Conservation (phyloP, 2,113 vertebrate genomes). For the Lepidothrix coronata region DNA sequence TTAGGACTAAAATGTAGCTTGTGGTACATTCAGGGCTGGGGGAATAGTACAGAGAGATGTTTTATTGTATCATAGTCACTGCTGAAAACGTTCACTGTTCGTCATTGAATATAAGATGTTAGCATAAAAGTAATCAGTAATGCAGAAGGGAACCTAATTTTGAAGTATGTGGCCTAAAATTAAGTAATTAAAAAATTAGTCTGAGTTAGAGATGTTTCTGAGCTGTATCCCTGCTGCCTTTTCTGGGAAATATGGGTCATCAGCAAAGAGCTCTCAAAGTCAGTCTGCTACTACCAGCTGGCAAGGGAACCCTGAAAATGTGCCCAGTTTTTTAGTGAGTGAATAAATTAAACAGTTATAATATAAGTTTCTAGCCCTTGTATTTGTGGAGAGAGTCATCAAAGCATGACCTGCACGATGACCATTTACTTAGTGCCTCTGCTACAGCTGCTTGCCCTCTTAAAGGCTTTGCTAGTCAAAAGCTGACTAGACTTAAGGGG, state of each 20-base stretch:
- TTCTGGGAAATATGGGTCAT: neutral
- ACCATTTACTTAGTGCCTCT: neutral
- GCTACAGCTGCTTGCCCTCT: neutral
- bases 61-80: neutral
- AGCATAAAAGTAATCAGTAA: conserved; percentile 2
- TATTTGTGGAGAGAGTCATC: neutral
- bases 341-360: neutral
- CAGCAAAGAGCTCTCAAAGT: neutral
- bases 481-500: neutral
- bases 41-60: neutral
- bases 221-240: conserved; percentile 7
- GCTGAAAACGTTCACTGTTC: neutral
- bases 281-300: neutral
- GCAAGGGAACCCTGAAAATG: neutral
- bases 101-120: neutral
- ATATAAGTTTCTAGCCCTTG: neutral
- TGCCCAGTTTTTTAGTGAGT: neutral
- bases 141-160: neutral
- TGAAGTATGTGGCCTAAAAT: conserved; percentile 34
- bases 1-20: neutral
- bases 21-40: neutral
- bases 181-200: conserved; percentile 15
- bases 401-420: neutral
- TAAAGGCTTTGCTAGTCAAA: neutral
- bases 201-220: neutral